Evolutionary conservation across 2,113 vertebrate genomes (phyloP).

Genomic region (Poecile atricapillus): DNA sequence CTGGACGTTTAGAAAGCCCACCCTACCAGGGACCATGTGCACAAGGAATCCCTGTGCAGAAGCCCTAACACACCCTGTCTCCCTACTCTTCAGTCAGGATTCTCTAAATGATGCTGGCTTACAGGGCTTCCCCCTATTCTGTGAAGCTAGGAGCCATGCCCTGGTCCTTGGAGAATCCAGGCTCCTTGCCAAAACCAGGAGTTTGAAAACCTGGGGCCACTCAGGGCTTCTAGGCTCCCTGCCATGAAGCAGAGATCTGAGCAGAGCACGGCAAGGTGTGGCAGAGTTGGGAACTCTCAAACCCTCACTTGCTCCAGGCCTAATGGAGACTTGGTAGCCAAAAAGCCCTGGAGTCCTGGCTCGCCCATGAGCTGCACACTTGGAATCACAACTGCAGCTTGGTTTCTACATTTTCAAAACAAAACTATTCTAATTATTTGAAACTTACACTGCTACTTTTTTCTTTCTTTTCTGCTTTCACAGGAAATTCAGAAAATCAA

Average conservation of each 20-base stretch:
- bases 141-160: background rate
- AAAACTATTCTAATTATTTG: background rate
- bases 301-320: background rate
- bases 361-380: background rate
- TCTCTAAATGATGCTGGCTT: background rate
- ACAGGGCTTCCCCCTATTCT: background rate
- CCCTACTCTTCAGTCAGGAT: background rate
- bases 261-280: conserved; percentile 19
- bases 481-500: background rate
- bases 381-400: background rate
- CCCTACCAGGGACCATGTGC: background rate
- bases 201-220: conserved; percentile 27
- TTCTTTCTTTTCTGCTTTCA: background rate
- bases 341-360: conserved; percentile 5
- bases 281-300: conserved; percentile 6
- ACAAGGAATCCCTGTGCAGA: background rate
- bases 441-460: background rate
- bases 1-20: background rate
- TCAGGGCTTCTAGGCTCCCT: background rate
- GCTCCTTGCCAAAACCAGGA: background rate
- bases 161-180: conserved; percentile 2
- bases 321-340: background rate
- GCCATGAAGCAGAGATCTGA: background rate
- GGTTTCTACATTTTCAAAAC: background rate
- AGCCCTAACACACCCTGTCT: background rate